phyloP scores from a whole-genome alignment of 1,140 invertebrate genomes.

The Microplitis demolitor region DNA sequence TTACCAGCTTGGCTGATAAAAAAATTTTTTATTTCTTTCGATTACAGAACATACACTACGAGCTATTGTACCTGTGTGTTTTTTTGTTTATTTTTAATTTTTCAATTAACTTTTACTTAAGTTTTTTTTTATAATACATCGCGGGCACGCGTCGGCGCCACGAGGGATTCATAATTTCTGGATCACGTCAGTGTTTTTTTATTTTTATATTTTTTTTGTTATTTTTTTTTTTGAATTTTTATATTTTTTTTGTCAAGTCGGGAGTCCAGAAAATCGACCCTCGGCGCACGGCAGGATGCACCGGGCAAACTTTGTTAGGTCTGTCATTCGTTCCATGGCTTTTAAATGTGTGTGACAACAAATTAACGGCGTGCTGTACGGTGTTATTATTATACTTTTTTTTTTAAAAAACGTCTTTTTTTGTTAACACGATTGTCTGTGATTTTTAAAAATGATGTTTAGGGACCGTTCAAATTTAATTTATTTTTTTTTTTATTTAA shows the following conservation, averaged over 20 bases:
- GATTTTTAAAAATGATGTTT: conserved; percentile 33
- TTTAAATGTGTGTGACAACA: conserved; percentile 41
- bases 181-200: conserved; percentile 26
- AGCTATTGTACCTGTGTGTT: conserved; percentile 61
- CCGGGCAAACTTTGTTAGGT: conserved; percentile 44
- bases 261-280: conserved; percentile 45
- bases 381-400: conserved; percentile 37
- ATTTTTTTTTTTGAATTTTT: conserved; percentile 13
- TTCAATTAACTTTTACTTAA: conserved; percentile 17
- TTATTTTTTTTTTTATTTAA: background rate
- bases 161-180: conserved; percentile 32
- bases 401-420: conserved; percentile 28
- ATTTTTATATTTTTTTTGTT: conserved; percentile 19
- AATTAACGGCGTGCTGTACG: conserved; percentile 42
- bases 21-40: conserved; percentile 44
- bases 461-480: conserved; percentile 11
- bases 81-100: conserved; percentile 39
- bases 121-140: conserved; percentile 36
- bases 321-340: conserved; percentile 53
- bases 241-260: conserved; percentile 16
- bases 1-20: background rate
- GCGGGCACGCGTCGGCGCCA: conserved; percentile 47
- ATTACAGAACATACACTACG: conserved; percentile 64
- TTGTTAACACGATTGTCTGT: conserved; percentile 32
- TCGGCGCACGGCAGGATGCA: conserved; percentile 51